Evolutionary conservation across 1,140 invertebrate species (phyloP), one percentile per base, ranked within the genome.

Genomic region (Homarus americanus): DNA sequence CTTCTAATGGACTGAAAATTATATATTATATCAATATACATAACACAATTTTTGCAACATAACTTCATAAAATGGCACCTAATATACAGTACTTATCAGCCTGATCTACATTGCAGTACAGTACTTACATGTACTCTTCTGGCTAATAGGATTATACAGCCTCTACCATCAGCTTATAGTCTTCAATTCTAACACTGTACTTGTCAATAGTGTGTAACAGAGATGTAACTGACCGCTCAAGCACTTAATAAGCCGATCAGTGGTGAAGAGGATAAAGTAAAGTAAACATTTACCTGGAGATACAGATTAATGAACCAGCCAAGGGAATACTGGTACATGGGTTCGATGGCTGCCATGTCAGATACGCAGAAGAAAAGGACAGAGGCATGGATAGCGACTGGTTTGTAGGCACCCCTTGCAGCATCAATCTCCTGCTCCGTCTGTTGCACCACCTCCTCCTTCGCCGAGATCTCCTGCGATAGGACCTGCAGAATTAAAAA

Each of bases 271-370:
- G n/a, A n/a, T n/a, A n/a, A n/a, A n/a, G n/a, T n/a, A n/a, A n/a
- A n/a, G n/a, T n/a, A n/a, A n/a, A n/a, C n/a, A n/a, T 91, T 93
- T 94, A 96, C 95, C 92, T 95, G 94, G 84, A 97, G 95, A 94
- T 98, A 99, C 0, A 99, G 95, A 94, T 97, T 97, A 88, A 98
- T 97, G 93, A 99, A 99, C 98, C 98, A 99, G 2, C 95, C 95
- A 5, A 95, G 93, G 5, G 95, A 95, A 93, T 95, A 95, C 93
- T 95, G 95, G 93, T 96, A 96, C 95, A 96, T 95, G 38, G 95
- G 95, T 92, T 96, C 95, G 78, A 96, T 95, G 90, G 95, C 95
- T 17, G 95, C 94, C 58, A 96, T 93, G 87, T 96, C 95, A 40
- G 94, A 94, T 34, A 96, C 95, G 79, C 95, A 95, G 93, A 95